Conservation (phyloP, 1,140 invertebrate species). For the Mylabris phalerata region DNA sequence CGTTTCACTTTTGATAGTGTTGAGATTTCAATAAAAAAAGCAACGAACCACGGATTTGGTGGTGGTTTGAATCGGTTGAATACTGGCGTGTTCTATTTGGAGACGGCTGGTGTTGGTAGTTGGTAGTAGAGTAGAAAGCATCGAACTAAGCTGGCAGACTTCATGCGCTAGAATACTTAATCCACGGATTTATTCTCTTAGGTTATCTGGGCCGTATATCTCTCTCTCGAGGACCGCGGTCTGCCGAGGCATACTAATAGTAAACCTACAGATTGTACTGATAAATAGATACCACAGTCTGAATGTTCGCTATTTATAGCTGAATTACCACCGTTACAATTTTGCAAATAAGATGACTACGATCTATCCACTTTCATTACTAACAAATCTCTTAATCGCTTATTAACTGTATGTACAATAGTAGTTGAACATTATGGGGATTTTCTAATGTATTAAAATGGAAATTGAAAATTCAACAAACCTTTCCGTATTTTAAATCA, state of each 20-base stretch:
- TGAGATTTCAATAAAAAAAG: conserved; percentile 11
- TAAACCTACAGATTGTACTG: conserved; percentile 41
- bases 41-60: too few relatives aligned
- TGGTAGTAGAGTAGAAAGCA: too few relatives aligned
- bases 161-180: conserved; percentile 36
- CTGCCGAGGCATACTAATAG: conserved; percentile 41
- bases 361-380: not conserved
- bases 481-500: too few relatives aligned
- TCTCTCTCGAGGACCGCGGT: conserved; percentile 36
- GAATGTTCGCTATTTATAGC: conserved; percentile 38
- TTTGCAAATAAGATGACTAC: conserved; percentile 12
- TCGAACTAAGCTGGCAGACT: conserved; percentile 23
- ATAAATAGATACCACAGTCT: conserved; percentile 40
- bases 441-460: too few relatives aligned
- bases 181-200: conserved; percentile 41
- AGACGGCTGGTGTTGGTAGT: too few relatives aligned
- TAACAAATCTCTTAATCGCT: too few relatives aligned
- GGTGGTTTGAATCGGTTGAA: too few relatives aligned
- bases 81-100: too few relatives aligned
- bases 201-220: conserved; percentile 42
- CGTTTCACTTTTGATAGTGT: conserved; percentile 7
- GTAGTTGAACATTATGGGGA: too few relatives aligned
- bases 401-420: too few relatives aligned
- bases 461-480: too few relatives aligned
- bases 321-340: conserved; percentile 11